Conservation (phyloP, 1,140 invertebrate species). For the Ridgeia piscesae region DNA sequence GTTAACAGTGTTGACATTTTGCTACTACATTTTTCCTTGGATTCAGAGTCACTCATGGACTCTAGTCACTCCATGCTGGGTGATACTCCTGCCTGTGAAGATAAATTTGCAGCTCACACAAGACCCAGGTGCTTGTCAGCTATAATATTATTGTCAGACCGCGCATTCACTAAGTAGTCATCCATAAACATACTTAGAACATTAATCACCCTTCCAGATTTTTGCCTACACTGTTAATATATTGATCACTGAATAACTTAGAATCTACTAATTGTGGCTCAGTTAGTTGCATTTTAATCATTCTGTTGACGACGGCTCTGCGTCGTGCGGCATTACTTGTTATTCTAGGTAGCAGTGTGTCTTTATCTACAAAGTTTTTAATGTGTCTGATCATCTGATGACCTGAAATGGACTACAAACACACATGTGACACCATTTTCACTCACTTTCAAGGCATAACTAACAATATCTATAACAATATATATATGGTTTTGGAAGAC, state of each 20-base stretch:
- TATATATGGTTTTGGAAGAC: no score
- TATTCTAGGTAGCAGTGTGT: no score
- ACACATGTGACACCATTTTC: no score
- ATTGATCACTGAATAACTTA: neutral
- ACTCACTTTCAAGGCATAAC: no score
- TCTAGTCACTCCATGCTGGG: neutral
- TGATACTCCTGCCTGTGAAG: neutral
- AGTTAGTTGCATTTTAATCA: neutral
- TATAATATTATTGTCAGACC: neutral
- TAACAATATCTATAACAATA: no score
- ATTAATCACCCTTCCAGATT: neutral
- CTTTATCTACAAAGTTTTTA: no score
- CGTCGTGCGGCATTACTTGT: no score
- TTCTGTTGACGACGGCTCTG: neutral
- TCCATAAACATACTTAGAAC: neutral
- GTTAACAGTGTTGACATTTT: no score
- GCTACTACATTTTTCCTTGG: no score
- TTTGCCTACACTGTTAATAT: neutral
- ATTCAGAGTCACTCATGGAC: neutral
- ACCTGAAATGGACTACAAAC: no score
- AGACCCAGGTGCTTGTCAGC: neutral
- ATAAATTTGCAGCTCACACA: neutral
- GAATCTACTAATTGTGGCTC: neutral
- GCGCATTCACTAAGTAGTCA: neutral
- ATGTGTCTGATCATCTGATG: no score